These are phyloP conservation scores for Australoheros facetus DNA, from an alignment of 2,797 vertebrate species.

Conservation along the genomic window DNA sequence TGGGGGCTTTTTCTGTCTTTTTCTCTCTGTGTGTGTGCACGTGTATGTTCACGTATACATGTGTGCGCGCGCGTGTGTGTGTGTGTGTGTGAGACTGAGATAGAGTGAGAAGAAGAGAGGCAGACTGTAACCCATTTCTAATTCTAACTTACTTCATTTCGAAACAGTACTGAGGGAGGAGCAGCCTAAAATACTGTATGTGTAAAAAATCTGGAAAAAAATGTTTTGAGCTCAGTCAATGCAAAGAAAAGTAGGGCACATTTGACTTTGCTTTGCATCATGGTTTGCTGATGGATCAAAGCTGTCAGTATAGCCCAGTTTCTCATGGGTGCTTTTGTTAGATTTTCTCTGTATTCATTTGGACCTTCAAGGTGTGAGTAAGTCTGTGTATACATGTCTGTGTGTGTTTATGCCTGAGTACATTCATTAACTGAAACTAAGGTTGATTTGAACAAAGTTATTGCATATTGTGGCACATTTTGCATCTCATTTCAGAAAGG, in stretches of 20 bases:
- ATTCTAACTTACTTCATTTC: conserved; percentile 61
- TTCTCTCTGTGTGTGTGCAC: not conserved
- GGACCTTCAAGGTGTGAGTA: conserved; percentile 52
- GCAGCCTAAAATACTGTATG: conserved; percentile 55
- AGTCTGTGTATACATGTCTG: not conserved
- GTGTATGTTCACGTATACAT: not conserved
- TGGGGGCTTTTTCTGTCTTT: conserved; percentile 39
- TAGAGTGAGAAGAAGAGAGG: conserved; percentile 19
- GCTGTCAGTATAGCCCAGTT: conserved; percentile 69
- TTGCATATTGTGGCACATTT: conserved; percentile 63
- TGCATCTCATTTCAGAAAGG: conserved; percentile 64
- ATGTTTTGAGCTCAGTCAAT: conserved; percentile 56
- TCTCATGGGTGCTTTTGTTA: conserved; percentile 52
- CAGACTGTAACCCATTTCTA: conserved; percentile 58
- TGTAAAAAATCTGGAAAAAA: conserved; percentile 44
- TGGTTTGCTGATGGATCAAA: conserved; percentile 72
- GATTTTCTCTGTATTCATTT: conserved; percentile 54
- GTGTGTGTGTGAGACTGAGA: conserved; percentile 9
- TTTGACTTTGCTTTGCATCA: conserved; percentile 66
- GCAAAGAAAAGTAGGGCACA: conserved; percentile 70
- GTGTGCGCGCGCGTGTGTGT: not conserved
- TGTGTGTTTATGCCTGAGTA: not conserved
- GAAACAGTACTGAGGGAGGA: conserved; percentile 42
- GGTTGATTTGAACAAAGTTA: conserved; percentile 56
- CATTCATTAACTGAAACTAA: conserved; percentile 60